These are phyloP conservation scores for Cephalopholis sonnerati DNA, from an alignment of 2,113 vertebrate species.

Conservation along the genomic window DNA sequence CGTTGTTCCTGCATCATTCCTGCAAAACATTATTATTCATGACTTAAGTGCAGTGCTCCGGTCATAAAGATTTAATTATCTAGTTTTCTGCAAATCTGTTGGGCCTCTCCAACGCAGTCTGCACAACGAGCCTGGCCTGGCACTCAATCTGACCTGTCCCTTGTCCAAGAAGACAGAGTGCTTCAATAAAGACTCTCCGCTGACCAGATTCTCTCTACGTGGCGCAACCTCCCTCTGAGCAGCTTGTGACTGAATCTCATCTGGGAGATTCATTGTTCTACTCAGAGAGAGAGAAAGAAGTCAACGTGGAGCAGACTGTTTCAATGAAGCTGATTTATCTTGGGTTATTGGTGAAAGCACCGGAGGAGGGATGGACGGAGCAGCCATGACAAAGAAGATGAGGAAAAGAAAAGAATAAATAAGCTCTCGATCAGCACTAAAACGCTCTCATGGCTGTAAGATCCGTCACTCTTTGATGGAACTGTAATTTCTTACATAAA, in stretches of 20 bases:
- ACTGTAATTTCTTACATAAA: conserved; percentile 42
- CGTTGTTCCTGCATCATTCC: background rate
- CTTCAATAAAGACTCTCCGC: conserved; percentile 68
- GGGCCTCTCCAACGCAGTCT: conserved; percentile 10
- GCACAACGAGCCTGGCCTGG: conserved; percentile 26
- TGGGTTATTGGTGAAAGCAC: conserved; percentile 37
- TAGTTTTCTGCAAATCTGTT: conserved; percentile 28
- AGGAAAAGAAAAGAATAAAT: conserved; percentile 21
- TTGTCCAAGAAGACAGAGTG: conserved; percentile 70
- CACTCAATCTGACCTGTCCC: conserved; percentile 51
- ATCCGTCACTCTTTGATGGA: conserved; percentile 33
- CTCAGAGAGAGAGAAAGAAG: conserved; percentile 32
- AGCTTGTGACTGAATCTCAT: conserved; percentile 58
- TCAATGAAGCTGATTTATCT: conserved; percentile 69
- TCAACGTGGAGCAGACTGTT: conserved; percentile 55
- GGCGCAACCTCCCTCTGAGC: conserved; percentile 66
- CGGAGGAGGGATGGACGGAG: conserved; percentile 27
- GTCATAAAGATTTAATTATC: conserved; percentile 21
- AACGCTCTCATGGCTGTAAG: conserved; percentile 17
- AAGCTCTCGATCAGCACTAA: conserved; percentile 39
- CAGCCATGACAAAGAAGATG: conserved; percentile 38
- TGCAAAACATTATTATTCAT: conserved; percentile 25
- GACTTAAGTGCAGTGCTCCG: background rate
- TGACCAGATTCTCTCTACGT: conserved; percentile 64
- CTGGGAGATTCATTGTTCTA: conserved; percentile 73